Base-by-base conservation (phyloP, 2,797 vertebrate species). In the Malurus splendens region DNA sequence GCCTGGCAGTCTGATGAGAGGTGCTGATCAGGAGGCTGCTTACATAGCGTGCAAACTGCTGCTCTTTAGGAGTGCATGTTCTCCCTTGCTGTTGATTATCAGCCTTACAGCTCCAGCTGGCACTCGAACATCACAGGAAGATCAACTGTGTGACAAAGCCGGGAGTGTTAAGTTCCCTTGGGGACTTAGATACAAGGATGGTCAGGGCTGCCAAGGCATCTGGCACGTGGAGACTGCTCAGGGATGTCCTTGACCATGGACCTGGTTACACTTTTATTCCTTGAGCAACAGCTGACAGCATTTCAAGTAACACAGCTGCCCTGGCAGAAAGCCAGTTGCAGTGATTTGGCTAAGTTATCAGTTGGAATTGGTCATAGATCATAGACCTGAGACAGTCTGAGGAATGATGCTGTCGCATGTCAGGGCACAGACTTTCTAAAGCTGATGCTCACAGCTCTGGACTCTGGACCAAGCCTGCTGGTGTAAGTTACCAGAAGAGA, bases 1-100 rank as follows among this genome's bases (percentile, higher is more conserved):
- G 67, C 74, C 71, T 92, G 89, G 82, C 82, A 89, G 74, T 28
- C 56, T 51, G 64, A 38, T 76, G 79, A 74, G 90, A 71, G 74
- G 54, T 70, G 82, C 60, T 73, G 67, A 64, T 93, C 56, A 18
- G 87, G 56, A 86, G 84, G 80, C 41, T 76, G 74, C 74, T 86
- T 3, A 4, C 61, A 67, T 64, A 16, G 57, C 18, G 2, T 47
- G 60, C 45, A 55, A 30, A 39, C 74, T 84, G 74, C 67, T 0
- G 0, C 61, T 81, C 22, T 65, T 77, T 2, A 67, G 82, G 79
- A 82, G 42, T 1, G 2, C 54, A 7, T 2, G 3, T 79, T 87
- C 52, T 86, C 66, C 77, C 32, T 78, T 70, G 67, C 52, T 89
- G 89, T 54, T 64, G 57, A 20, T 86, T 50, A 47, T 54, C 52